phyloP scores from a whole-genome alignment of 2,113 vertebrate genomes.

The Neomonachus schauinslandi region DNA sequence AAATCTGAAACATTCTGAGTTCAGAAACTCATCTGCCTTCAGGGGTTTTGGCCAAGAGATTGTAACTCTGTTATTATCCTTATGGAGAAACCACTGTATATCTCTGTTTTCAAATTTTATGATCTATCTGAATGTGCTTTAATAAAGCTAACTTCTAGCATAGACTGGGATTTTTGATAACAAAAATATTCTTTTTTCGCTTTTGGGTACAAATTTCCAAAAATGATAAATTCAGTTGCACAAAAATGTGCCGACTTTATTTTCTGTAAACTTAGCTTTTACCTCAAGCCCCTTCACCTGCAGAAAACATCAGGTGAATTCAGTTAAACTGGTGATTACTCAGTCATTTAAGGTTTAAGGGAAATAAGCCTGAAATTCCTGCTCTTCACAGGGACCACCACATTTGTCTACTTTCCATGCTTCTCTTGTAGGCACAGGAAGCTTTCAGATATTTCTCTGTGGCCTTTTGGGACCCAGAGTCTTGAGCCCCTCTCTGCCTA shows the following conservation, averaged over 20 bases:
- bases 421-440: neutral
- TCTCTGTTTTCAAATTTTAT: neutral
- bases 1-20: neutral
- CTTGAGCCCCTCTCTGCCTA: neutral
- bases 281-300: neutral
- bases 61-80: neutral
- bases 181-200: neutral
- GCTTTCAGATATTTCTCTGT: neutral
- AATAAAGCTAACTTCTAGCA: conserved; percentile 30
- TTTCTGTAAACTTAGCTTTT: conserved; percentile 7
- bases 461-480: neutral
- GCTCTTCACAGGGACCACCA: neutral
- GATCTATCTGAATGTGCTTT: neutral
- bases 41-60: neutral
- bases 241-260: neutral
- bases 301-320: conserved; percentile 37
- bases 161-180: conserved; percentile 14
- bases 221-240: conserved; percentile 8
- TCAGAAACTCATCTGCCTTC: neutral
- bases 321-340: neutral
- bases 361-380: neutral
- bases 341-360: neutral
- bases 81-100: neutral
- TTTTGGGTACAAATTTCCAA: neutral
- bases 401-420: neutral